Percentiles rank a stretch among this genome's conserved stretches.
phyloP scores from a whole-genome alignment of 2,797 vertebrate species.

The Cephalopachus bancanus region DNA sequence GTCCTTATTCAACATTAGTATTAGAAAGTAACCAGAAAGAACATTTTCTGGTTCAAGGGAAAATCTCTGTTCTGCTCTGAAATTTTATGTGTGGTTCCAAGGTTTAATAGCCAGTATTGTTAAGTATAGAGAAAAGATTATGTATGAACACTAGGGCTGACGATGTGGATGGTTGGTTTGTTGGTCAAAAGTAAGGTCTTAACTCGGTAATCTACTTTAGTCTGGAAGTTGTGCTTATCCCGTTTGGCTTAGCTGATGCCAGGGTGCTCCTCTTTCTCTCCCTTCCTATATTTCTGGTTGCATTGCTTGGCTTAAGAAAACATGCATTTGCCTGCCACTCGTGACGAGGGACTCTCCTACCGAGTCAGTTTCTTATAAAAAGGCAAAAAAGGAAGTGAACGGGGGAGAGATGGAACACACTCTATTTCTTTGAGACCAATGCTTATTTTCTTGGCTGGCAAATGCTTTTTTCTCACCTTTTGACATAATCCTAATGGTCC shows the following conservation, averaged over 20 bases:
- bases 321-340: neutral
- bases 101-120: constrained; percentile 91
- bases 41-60: neutral
- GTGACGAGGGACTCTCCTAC: neutral
- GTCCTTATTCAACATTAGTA: neutral
- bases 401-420: neutral
- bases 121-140: constrained; percentile 91
- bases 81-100: constrained; percentile 90
- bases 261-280: neutral
- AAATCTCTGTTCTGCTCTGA: constrained; percentile 76
- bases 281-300: neutral
- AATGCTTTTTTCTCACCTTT: constrained; percentile 85
- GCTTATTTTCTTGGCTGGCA: constrained; percentile 67
- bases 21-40: neutral
- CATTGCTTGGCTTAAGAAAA: neutral
- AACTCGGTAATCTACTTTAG: neutral
- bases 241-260: neutral
- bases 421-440: constrained; percentile 39
- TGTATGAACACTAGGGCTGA: constrained; percentile 88
- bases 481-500: constrained; percentile 95
- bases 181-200: neutral
- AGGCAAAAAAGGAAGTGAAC: neutral
- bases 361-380: neutral
- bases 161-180: neutral
- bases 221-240: neutral